Evolutionary conservation across 2,888 invertebrate genomes (phyloP), one percentile per base, ranked within the genome.

Genomic region (Leptogaster cylindrica): DNA sequence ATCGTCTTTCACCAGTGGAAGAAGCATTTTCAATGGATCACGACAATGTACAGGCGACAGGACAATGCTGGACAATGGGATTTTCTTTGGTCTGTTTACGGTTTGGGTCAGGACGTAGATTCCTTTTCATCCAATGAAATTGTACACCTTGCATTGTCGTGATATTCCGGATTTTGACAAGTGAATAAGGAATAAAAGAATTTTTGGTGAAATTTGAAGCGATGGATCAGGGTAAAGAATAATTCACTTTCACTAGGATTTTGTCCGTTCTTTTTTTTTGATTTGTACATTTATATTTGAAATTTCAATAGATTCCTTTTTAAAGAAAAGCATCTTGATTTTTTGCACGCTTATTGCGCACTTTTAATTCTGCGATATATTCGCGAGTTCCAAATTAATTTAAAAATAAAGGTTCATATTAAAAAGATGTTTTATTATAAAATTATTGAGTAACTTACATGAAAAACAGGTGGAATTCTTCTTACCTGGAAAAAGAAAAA

Each of bases 21-120:
- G 46, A 8, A 2, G 10, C n/a, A 31, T 44, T 52, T 48, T 65
- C 23, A 63, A 65, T 68, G 28, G 46, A 18, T 65, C 46, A 25
- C 36, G 55, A 14, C 28, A 46, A 46, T 65, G 67, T 27, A 55
- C 55, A 65, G 20, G 33, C 46, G 27, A 25, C 12, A 63, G 61
- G 58, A 68, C 58, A 66, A 68, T 66, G 41, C 41, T 68, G 68
- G 68, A 68, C 68, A 68, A 68, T 68, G 8, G 51, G 68, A 68
- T 68, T 68, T 66, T 36, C 39, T 51, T 28, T 31, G 66, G 65
- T 61, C 51, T 68, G 65, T 68, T 65, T 68, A 68, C 65, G 27
- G 64, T 48, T 33, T 46, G 64, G 46, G 51, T 48, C 48, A 28
- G 39, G 46, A 51, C 55, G 31, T 52, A 55, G 23, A n/a, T n/a